Conservation (phyloP, 2,797 vertebrate genomes). For the Propithecus perrieri region DNA sequence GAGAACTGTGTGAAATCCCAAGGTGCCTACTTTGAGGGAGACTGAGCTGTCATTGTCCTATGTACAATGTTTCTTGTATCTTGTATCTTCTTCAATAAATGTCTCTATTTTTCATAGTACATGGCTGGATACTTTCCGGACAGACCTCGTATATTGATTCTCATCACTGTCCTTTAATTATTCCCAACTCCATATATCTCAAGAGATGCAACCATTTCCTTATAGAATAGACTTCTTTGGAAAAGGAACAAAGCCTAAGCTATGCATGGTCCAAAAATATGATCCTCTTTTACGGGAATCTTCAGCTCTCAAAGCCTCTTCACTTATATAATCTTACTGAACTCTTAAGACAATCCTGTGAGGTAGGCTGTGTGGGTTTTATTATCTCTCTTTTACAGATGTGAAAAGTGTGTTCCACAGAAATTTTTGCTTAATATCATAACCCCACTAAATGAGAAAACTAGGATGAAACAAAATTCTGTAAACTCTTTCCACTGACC, state of each 20-base stretch:
- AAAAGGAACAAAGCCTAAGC: background rate
- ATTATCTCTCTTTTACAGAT: background rate
- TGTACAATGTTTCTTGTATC: too few species aligned
- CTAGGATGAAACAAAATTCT: background rate
- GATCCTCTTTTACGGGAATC: background rate
- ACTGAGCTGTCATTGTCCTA: too few species aligned
- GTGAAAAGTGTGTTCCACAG: background rate
- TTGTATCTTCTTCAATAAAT: too few species aligned
- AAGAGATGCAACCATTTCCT: background rate
- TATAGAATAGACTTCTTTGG: background rate
- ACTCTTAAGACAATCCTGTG: background rate
- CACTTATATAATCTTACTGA: background rate
- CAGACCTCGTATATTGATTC: background rate
- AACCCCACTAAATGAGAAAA: background rate
- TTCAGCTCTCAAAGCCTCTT: background rate
- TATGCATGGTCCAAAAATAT: background rate
- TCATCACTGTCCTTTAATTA: background rate
- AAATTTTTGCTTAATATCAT: background rate
- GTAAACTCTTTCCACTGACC: background rate
- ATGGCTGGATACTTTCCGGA: too few species aligned
- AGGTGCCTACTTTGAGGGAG: too few species aligned
- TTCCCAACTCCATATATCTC: background rate
- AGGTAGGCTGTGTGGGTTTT: background rate
- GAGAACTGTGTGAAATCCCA: too few species aligned
- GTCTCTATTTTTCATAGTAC: too few species aligned